Evolutionary conservation across 2,797 vertebrate species (phyloP), one percentile per base, ranked within the genome.

Genomic region (Decapterus maruadsi): DNA sequence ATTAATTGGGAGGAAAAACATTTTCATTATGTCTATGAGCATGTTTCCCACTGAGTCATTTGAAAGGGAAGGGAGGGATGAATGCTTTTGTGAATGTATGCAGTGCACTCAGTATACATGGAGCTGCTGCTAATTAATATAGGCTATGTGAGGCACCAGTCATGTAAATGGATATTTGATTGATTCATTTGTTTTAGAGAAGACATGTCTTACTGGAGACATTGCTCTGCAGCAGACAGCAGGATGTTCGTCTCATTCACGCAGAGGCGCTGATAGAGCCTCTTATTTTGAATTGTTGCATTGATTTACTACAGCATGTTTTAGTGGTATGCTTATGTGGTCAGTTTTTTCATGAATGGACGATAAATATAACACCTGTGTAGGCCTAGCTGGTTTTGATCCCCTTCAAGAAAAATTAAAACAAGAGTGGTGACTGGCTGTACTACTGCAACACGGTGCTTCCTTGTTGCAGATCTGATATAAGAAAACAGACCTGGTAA

Each of bases 401-500:
- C 62, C 54, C 48, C 40, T n/a, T 75, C 31, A 67, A 63, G 51
- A 45, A 62, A 26, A 58, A 80, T 78, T 81, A 73, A 77, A 84
- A 78, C 40, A 66, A 55, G 8, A 65, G 54, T 51, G 42, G 53
- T 71, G 61, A 46, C 60, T 54, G 62, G 64, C 63, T 72, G 64
- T 65, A 48, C 65, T 72, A 67, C 61, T 77, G 64, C 67, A 76
- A 61, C 73, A 74, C 3, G 61, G n/a, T 58, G 76, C 77, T 84
- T 89, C 70, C 78, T 75, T 81, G 74, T 84, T 87, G 70, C 79
- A 90, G 80, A 81, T 87, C 72, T 75, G 80, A 83, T 82, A 62
- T 46, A 50, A 82, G 65, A 79, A 84, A 83, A 87, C 77, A 88
- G 85, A 81, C 72, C 75, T 71, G 81, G 79, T 84, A 90, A 87